Conservation (phyloP, 2,113 vertebrate species). For the Pangasianodon gigas region DNA sequence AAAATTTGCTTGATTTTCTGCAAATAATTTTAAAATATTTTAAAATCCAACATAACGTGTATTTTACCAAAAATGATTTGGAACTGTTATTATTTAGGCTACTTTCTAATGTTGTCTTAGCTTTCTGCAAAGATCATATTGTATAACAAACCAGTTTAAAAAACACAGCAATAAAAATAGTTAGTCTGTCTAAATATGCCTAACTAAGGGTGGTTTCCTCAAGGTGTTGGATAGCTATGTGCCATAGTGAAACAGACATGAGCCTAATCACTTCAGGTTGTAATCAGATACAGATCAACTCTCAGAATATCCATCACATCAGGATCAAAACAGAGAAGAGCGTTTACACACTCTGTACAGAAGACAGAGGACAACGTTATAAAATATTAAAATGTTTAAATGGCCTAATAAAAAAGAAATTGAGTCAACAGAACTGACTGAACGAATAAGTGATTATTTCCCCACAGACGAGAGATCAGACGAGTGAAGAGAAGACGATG, state of each 20-base stretch:
- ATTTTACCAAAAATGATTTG: background rate
- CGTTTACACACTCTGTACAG: background rate
- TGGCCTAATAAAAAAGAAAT: background rate
- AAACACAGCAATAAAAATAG: no score
- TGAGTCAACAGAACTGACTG: background rate
- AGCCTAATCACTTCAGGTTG: background rate
- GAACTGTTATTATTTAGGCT: background rate
- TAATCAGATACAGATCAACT: background rate
- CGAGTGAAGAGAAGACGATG: background rate
- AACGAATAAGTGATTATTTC: background rate
- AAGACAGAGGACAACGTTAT: background rate
- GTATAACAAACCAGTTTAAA: background rate
- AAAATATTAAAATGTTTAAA: background rate
- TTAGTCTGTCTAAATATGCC: no score
- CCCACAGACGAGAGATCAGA: background rate
- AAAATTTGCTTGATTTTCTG: background rate
- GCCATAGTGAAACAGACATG: background rate
- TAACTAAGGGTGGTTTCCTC: no score
- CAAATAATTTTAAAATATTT: no score
- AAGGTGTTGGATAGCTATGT: no score
- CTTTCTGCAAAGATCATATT: background rate
- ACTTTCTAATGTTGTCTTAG: background rate
- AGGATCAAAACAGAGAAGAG: background rate
- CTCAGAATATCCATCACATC: background rate
- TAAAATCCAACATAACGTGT: background rate